Evolutionary conservation across 2,113 vertebrate genomes (phyloP), one percentile per base, ranked within the genome.

Genomic region (Oncorhynchus mykiss): DNA sequence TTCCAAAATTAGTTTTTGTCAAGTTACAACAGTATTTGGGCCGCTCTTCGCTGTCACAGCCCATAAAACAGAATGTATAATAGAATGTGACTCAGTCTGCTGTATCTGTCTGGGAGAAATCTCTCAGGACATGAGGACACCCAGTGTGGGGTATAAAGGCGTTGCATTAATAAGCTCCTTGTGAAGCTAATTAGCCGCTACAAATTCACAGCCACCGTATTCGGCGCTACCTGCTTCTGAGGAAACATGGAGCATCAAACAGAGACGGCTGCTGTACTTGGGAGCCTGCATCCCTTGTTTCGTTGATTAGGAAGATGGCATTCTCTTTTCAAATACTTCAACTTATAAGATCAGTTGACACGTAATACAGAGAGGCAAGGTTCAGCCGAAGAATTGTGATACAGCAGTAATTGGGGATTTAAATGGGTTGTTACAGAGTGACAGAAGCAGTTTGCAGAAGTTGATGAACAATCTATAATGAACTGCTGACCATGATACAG

Each of bases 261-360:
- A 66, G 66, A 72, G 64, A 77, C 68, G 75, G 70, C 29, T 73
- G 1, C 7, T 12, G 24, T 29, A 29, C 74, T 77, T 54, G 22
- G 69, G 85, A 84, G 39, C 72, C 57, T 39, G 39, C 69, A 34
- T 70, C 82, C 70, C 79, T 71, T 69, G 34, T 79, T 67, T 87
- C 29, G 59, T 83, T 88, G 85, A 89, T 89, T 88, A 82, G 78
- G 49, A 78, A 88, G 80, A 79, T 79, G 65, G 29, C 79, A 77
- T 83, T 84, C 65, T 80, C 77, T 62, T 85, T 80, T 79, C 82
- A 85, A 88, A 75, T 76, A 79, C 60, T 74, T 67, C 76, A 75
- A 77, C 74, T 34, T 72, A 45, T 64, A 31, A 65, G 70, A 86
- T 71, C n/a, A 80, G 73, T 79, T 84, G 82, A 83, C 49, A 77